These are phyloP conservation scores for Zapus hudsonius DNA, from an alignment of 2,113 vertebrate genomes.

Conservation along the genomic window DNA sequence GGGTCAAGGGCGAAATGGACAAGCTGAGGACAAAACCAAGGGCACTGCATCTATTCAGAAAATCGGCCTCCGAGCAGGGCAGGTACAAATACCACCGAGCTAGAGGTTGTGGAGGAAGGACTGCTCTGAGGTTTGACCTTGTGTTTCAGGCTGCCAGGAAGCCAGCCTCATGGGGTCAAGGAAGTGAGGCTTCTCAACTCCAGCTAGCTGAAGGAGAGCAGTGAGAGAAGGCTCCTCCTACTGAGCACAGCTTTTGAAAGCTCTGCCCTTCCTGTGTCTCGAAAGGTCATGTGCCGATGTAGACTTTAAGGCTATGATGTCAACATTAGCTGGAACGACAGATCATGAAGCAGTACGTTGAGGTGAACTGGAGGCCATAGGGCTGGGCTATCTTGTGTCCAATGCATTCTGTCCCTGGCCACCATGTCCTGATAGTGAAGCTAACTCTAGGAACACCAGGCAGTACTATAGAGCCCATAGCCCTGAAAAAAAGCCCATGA, in stretches of 20 bases:
- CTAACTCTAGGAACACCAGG: too few species aligned
- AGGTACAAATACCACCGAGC: too few species aligned
- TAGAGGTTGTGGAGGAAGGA: too few species aligned
- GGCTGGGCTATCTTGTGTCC: neutral
- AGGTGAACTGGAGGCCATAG: neutral
- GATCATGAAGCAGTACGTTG: neutral
- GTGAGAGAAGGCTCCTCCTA: neutral
- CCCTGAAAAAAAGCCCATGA: too few species aligned
- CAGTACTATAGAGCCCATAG: too few species aligned
- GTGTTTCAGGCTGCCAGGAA: too few species aligned
- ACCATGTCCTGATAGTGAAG: neutral
- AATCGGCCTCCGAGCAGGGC: too few species aligned
- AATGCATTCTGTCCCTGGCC: fast-evolving
- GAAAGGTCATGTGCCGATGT: too few species aligned
- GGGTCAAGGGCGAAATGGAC: neutral
- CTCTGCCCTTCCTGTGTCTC: neutral
- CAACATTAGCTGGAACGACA: neutral
- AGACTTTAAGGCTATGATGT: neutral
- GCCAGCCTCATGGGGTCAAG: too few species aligned
- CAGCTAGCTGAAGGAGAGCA: too few species aligned
- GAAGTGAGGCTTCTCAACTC: neutral
- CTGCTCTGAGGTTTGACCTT: too few species aligned
- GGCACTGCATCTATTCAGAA: neutral
- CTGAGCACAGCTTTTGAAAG: neutral
- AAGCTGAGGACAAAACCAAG: neutral